These are phyloP conservation scores for Drosophila pandora DNA, from an alignment of 1,140 invertebrate genomes.

Conservation along the genomic window DNA sequence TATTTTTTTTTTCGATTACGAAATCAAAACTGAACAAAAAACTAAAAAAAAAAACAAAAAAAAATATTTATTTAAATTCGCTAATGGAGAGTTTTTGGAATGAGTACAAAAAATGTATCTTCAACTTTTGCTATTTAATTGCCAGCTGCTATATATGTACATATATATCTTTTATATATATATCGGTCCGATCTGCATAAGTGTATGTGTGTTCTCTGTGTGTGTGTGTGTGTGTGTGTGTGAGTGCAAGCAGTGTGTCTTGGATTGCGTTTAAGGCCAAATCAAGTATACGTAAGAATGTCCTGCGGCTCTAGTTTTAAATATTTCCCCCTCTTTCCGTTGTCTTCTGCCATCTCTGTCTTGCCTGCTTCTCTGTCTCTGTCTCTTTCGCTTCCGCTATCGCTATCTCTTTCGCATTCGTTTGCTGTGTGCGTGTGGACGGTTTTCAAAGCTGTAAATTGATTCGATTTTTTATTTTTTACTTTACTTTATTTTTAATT, in stretches of 20 bases:
- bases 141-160: slow-evolving; percentile 7
- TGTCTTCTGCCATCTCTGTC: slow-evolving; percentile 1
- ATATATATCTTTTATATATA: slow-evolving; percentile 24
- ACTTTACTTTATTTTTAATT: slow-evolving; percentile 47
- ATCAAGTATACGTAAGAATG: slow-evolving; percentile 71
- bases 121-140: slow-evolving; percentile 42
- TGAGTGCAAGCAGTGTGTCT: slow-evolving; percentile 30
- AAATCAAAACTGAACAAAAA: slow-evolving; percentile 5
- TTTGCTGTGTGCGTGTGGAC: slow-evolving; percentile 82
- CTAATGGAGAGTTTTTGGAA: slow-evolving; percentile 26
- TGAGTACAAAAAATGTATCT: slow-evolving; percentile 18
- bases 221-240: slow-evolving; percentile 2
- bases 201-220: neutral
- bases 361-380: slow-evolving; percentile 1
- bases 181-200: slow-evolving; percentile 16
- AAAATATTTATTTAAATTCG: slow-evolving; percentile 7
- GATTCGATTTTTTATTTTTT: slow-evolving; percentile 69
- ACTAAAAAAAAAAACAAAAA: neutral
- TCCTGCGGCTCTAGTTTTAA: slow-evolving; percentile 36
- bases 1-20: slow-evolving; percentile 28
- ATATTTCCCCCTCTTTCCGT: slow-evolving; percentile 12
- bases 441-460: slow-evolving; percentile 84
- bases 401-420: slow-evolving; percentile 31
- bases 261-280: slow-evolving; percentile 61
- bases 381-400: slow-evolving; percentile 8